Base-by-base conservation (phyloP, 2,797 vertebrate genomes). In the Falco concolor region DNA sequence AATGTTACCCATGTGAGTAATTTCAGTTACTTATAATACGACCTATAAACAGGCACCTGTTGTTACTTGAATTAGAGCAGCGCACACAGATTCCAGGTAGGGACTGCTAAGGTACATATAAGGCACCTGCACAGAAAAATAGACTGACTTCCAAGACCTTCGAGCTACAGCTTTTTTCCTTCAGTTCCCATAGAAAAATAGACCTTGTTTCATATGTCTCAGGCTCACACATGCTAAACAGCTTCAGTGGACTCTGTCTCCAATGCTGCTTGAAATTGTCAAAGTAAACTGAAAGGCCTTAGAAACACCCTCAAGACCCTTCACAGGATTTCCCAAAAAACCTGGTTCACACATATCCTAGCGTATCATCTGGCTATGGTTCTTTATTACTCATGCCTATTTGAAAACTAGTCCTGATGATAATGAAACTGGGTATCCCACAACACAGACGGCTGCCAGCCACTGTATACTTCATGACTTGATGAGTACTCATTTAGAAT, bases 51-150 rank as follows among this genome's bases (percentile, higher is more conserved):
- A 79, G 72, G 49, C 40, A 79, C 77, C 87, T 84, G 67, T 63
- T 96, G n/a, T 65, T 74, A 42, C 44, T 84, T 76, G 67, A 68
- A 78, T 84, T 72, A 57, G 23, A 91, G 57, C 20, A 87, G 72
- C 30, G 67, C 24, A 12, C 22, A 54, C 5, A 84, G 52, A 69
- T 70, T 73, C 34, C 54, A 52, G 6, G 30, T 22, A 60, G 27
- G 36, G 42, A 65, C 1, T 20, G 1, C 13, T 32, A n/a, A 56
- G 21, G 18, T 36, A 54, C 3, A 1, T n/a, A 40, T 23, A 28
- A 61, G 13, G 24, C n/a, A 86, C 18, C 45, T 77, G 32, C 36
- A 61, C 9, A 12, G 18, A 32, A 84, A 52, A 64, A 72, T 1
- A 5, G 16, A 40, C 79, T 60, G 22, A 34, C 19, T 80, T 85